phyloP scores from a whole-genome alignment of 2,888 invertebrate genomes.

The Eristalis intricaria region DNA sequence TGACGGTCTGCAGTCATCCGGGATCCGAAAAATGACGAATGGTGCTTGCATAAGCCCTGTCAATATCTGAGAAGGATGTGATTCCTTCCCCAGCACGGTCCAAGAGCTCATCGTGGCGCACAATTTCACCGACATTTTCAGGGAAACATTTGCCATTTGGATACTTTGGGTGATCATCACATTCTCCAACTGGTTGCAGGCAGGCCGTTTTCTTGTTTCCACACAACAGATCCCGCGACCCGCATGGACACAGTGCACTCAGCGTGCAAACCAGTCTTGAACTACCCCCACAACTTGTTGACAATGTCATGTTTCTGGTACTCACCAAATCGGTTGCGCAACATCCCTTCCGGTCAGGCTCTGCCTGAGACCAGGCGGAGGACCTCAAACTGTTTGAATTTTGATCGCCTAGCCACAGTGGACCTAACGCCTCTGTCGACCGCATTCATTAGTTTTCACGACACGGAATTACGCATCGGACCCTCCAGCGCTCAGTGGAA shows the following conservation, averaged over 20 bases:
- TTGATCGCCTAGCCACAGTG: constrained; percentile 13
- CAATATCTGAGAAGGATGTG: not conserved
- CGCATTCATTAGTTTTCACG: constrained; percentile 31
- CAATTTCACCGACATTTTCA: not conserved
- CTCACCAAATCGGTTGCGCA: not conserved
- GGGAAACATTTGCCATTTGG: not conserved
- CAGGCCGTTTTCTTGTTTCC: not conserved
- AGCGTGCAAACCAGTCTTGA: not conserved
- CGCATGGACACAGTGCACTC: not conserved
- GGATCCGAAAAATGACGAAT: not conserved
- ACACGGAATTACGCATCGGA: constrained; percentile 32
- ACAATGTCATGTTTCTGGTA: not conserved
- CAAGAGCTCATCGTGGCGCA: not conserved
- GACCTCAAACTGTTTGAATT: constrained; percentile 28
- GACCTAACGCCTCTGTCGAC: constrained; percentile 38
- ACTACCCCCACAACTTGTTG: not conserved
- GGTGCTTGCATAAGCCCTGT: not conserved
- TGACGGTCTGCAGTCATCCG: not conserved
- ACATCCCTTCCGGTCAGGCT: not conserved
- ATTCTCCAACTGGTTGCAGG: not conserved
- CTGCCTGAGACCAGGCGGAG: not conserved
- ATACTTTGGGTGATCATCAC: not conserved
- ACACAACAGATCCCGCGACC: not conserved
- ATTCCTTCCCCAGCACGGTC: not conserved
- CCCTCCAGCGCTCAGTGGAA: not conserved